Base-by-base conservation (phyloP, 2,113 vertebrate genomes). In the Butorides virescens region DNA sequence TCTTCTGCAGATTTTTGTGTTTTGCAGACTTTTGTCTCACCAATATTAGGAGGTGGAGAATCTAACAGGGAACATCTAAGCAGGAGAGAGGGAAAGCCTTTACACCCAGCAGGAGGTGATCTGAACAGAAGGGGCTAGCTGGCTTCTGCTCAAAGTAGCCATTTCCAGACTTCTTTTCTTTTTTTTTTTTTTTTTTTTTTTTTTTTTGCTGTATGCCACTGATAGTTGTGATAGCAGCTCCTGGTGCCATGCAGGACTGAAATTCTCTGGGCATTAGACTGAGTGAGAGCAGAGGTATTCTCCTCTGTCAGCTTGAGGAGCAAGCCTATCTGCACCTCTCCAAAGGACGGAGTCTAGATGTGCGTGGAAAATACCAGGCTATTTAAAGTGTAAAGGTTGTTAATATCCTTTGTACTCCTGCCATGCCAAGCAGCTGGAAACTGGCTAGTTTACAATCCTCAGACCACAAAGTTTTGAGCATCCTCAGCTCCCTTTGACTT, bases 381-480 rank as follows among this genome's bases (percentile, higher is more conserved):
- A 65, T 78, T 72, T 92, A 49, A 72, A 81, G 39, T 21, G 63
- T 73, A 62, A 79, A 71, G 58, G 37, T 55, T 76, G n/a, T 79
- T 92, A 77, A 83, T 22, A 17, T n/a, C 50, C 52, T 94, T 74
- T 93, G 95, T 94, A 55, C 26, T 90, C 62, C 66, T 96, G 75
- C 82, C 52, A 15, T 66, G 78, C 90, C 81, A 66, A 70, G 42
- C 78, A 73, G 81, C 78, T 90, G 78, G 58, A 77, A 70, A 74
- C 67, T 34, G 39, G 18, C n/a, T 83, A 50, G 62, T 61, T 93
- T 88, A 46, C 53, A 87, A 29, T 62, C 62, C 37, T 29, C 10
- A 2, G 26, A 37, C 42, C 39, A 9, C 62, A 47, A 90, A 94
- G 82, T 95, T 95, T 68, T 84, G 65, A 59, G 50, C 75, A 56